Conservation (phyloP, 2,888 invertebrate genomes). For the Limnephilus marmoratus region DNA sequence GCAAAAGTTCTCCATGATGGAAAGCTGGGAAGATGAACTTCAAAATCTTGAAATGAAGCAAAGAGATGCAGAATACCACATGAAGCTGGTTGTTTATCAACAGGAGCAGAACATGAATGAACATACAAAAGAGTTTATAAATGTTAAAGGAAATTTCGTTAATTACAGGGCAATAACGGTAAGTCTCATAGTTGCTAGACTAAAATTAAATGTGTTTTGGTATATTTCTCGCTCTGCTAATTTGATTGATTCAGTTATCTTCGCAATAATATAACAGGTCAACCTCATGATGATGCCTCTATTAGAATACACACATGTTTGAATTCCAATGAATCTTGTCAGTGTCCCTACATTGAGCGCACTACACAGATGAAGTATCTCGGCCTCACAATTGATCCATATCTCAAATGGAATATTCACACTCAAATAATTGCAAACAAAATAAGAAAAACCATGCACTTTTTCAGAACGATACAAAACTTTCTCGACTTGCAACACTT, state of each 20-base stretch:
- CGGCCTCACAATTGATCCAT: too few species aligned
- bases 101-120: constrained; percentile 74
- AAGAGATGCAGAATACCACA: constrained; percentile 77
- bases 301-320: too few species aligned
- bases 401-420: too few species aligned
- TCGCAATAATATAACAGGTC: background rate
- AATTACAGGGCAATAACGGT: constrained; percentile 75
- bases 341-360: too few species aligned
- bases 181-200: constrained; percentile 45
- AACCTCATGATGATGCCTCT: too few species aligned
- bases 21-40: constrained; percentile 78
- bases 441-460: too few species aligned
- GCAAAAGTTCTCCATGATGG: constrained; percentile 77
- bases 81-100: constrained; percentile 79
- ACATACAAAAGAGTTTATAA: constrained; percentile 68
- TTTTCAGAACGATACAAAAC: too few species aligned
- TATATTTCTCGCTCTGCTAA: background rate
- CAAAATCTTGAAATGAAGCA: constrained; percentile 75
- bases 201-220: background rate
- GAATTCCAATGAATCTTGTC: too few species aligned
- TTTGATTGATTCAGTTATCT: background rate
- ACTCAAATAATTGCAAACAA: too few species aligned
- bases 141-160: constrained; percentile 71
- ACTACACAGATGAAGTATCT: too few species aligned
- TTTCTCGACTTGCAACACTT: too few species aligned